Percentiles rank a stretch among this genome's conserved stretches.
These are phyloP conservation scores for Pipa parva DNA, from an alignment of 2,113 vertebrate species.

Conservation along the genomic window DNA sequence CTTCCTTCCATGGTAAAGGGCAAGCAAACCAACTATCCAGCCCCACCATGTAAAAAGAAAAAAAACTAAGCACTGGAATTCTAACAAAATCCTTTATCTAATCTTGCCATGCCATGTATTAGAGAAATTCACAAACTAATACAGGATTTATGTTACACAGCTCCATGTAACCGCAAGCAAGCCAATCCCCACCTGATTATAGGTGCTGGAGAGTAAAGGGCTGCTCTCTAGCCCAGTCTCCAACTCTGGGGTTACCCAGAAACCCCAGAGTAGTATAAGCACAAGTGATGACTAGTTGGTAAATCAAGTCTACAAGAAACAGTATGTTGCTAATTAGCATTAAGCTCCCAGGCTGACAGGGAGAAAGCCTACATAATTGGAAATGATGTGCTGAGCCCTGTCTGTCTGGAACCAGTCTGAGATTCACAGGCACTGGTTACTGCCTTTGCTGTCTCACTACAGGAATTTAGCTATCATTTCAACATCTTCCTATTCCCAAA, in stretches of 20 bases:
- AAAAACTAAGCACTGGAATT: background rate
- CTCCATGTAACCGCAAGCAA: background rate
- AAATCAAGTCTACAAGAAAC: constrained; percentile 37
- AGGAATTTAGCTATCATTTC: no score
- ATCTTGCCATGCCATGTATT: accelerated
- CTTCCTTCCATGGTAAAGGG: constrained; percentile 53
- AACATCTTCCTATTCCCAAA: no score
- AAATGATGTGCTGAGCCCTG: background rate
- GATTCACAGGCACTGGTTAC: background rate
- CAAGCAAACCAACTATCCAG: constrained; percentile 34
- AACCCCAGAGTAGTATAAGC: background rate
- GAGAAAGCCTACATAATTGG: background rate
- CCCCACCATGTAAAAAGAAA: constrained; percentile 10
- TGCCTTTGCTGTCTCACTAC: background rate
- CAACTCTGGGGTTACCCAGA: background rate
- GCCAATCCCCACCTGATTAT: no score
- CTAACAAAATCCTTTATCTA: constrained; percentile 22
- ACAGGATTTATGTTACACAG: accelerated
- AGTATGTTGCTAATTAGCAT: constrained; percentile 29
- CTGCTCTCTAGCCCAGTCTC: no score
- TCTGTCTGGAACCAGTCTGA: constrained; percentile 15
- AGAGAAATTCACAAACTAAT: background rate
- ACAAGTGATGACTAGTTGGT: constrained; percentile 11
- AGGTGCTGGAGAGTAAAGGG: no score
- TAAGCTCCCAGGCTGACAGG: background rate